Evolutionary conservation across 2,797 vertebrate species (phyloP), one percentile per base, ranked within the genome.

Genomic region (Kryptopterus vitreolus): DNA sequence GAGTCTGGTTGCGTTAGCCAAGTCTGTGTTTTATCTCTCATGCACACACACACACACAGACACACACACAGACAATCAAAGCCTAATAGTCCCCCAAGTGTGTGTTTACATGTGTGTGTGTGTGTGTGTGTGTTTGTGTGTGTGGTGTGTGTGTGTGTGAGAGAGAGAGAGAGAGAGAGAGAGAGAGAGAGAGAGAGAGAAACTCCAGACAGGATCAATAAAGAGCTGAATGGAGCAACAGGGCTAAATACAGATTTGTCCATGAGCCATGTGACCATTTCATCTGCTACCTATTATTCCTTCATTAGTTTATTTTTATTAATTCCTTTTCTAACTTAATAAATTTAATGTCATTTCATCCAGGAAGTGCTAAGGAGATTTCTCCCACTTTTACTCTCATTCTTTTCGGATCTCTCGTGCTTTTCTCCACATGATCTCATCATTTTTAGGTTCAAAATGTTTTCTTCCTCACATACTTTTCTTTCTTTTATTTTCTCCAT

Each of bases 11-110:
- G 63, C 31, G 29, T 61, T 74, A 50, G 63, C 38, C 71, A 46
- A 50, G 26, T 76, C 26, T 71, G 55, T 65, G 29, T 65, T 43
- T 72, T 76, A 29, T 75, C 73, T 59, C 38, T 61, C 35, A 16
- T 33, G 3, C n/a, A n/a, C n/a, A 58, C n/a, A 24, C n/a, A 58
- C 57, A 58, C n/a, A 24, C n/a, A 22, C 53, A 9, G 6, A n/a
- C 53, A 9, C 61, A 13, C 61, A 13, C 29, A 9, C 33, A 18
- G 16, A 20, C 38, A 61, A 75, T 61, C 55, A 75, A 75, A 75
- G 38, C 31, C 35, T 12, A 12, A 20, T 43, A 57, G 16, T 52
- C 24, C 46, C 46, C 50, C 46, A 50, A 70, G 68, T 70, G 68
- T 69, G 66, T 70, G 46, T 52, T 70, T 70, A 26, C 29, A 26